phyloP scores from a whole-genome alignment of 2,797 vertebrate genomes.

The Arrhamphus sclerolepis region DNA sequence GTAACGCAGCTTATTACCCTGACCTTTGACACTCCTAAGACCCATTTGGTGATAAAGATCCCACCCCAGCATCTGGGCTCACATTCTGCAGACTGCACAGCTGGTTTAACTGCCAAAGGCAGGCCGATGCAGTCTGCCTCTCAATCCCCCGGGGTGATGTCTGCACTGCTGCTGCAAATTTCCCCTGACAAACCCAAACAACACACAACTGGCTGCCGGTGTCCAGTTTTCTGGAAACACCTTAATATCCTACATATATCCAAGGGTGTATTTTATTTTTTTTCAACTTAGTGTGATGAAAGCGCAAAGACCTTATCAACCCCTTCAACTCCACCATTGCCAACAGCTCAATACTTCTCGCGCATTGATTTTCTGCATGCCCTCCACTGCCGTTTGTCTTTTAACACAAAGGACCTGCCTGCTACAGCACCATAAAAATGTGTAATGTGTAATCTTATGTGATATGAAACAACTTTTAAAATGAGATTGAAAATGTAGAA shows the following conservation, averaged over 20 bases:
- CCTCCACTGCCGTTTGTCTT: slow-evolving; percentile 55
- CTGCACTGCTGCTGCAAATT: slow-evolving; percentile 38
- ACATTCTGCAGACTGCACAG: slow-evolving; percentile 66
- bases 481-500: not conserved
- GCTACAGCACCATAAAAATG: slow-evolving; percentile 32
- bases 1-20: slow-evolving; percentile 23
- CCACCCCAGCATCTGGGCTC: slow-evolving; percentile 48
- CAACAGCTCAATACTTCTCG: slow-evolving; percentile 69
- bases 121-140: slow-evolving; percentile 23
- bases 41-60: slow-evolving; percentile 54
- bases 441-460: slow-evolving; percentile 11
- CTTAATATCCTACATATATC: slow-evolving; percentile 47
- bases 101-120: slow-evolving; percentile 59
- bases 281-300: slow-evolving; percentile 48
- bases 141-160: slow-evolving; percentile 32
- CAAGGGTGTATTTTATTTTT: slow-evolving; percentile 28
- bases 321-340: slow-evolving; percentile 23
- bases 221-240: slow-evolving; percentile 36
- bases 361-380: slow-evolving; percentile 76
- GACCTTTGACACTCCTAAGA: slow-evolving; percentile 15
- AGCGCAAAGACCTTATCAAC: slow-evolving; percentile 40
- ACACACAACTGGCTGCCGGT: slow-evolving; percentile 1
- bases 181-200: slow-evolving; percentile 24
- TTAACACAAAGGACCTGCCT: slow-evolving; percentile 68
- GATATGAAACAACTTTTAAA: not conserved